Conservation (phyloP, 2,888 invertebrate genomes). For the Caenorhabditis afra region DNA sequence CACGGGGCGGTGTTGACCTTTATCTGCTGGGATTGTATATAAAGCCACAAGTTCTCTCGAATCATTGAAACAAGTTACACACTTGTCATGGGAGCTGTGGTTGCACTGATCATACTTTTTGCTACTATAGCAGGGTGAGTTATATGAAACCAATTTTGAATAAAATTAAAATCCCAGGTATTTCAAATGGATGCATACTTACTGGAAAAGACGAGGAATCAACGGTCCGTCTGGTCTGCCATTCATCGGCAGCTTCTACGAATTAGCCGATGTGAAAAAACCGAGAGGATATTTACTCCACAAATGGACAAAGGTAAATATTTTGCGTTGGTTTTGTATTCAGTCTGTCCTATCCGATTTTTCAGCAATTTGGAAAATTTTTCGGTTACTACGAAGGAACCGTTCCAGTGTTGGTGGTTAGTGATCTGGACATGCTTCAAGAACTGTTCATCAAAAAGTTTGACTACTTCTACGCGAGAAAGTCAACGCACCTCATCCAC, state of each 20-base stretch:
- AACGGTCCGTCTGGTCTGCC: constrained; percentile 65
- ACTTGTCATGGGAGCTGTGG: constrained; percentile 8
- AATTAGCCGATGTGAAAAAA: constrained; percentile 43
- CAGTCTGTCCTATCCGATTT: no score
- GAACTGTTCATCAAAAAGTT: constrained; percentile 82
- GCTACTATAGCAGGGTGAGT: constrained; percentile 13
- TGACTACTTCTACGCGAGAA: constrained; percentile 81
- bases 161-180: neutral
- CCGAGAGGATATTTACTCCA: constrained; percentile 57
- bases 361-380: constrained; percentile 62
- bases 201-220: constrained; percentile 74
- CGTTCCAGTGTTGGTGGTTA: constrained; percentile 80
- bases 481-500: constrained; percentile 65
- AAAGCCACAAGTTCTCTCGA: neutral
- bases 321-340: neutral
- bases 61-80: neutral
- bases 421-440: constrained; percentile 81
- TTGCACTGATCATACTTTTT: neutral
- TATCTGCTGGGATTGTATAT: neutral
- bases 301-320: constrained; percentile 72
- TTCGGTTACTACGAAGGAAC: constrained; percentile 71
- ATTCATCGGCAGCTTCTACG: constrained; percentile 68
- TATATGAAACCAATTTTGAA: neutral
- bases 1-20: constrained; percentile 1
- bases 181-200: constrained; percentile 51